Evolutionary conservation across 2,797 vertebrate species (phyloP).

Genomic region (Xyrichtys novacula): DNA sequence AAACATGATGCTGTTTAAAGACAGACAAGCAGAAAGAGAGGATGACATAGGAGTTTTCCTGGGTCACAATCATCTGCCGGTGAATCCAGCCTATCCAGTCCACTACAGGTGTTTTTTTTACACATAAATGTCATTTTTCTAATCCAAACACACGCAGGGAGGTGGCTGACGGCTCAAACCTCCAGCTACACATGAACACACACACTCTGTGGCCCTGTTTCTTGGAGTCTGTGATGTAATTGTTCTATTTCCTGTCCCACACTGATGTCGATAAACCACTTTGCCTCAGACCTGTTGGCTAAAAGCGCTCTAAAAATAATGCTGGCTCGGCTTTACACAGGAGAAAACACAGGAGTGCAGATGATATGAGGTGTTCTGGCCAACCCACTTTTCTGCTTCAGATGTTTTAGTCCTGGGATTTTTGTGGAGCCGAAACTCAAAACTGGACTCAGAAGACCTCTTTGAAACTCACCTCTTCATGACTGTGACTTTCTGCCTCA

Average conservation of each 20-base stretch:
- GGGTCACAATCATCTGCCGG: constrained; percentile 13
- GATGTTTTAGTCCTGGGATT: no score
- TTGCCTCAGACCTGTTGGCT: constrained; percentile 36
- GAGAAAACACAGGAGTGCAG: constrained; percentile 21
- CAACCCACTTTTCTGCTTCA: no score
- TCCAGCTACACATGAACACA: constrained; percentile 9
- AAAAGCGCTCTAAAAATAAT: constrained; percentile 50
- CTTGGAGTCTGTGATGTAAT: constrained; percentile 50
- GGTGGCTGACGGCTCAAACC: not conserved
- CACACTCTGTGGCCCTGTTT: constrained; percentile 29
- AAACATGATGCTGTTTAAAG: constrained; percentile 1
- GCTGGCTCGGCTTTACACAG: constrained; percentile 25
- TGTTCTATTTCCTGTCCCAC: constrained; percentile 41
- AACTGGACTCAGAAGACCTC: no score
- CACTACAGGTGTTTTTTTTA: constrained; percentile 1
- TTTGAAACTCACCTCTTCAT: no score
- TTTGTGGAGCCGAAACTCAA: no score
- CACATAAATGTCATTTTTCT: constrained; percentile 19
- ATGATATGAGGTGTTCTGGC: not conserved
- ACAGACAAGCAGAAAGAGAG: not conserved
- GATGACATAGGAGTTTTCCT: constrained; percentile 28
- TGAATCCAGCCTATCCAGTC: constrained; percentile 13
- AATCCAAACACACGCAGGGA: constrained; percentile 1
- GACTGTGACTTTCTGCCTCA: no score
- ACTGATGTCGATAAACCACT: constrained; percentile 42